Conservation (phyloP, 2,113 vertebrate species). For the Dendropsophus ebraccatus region DNA sequence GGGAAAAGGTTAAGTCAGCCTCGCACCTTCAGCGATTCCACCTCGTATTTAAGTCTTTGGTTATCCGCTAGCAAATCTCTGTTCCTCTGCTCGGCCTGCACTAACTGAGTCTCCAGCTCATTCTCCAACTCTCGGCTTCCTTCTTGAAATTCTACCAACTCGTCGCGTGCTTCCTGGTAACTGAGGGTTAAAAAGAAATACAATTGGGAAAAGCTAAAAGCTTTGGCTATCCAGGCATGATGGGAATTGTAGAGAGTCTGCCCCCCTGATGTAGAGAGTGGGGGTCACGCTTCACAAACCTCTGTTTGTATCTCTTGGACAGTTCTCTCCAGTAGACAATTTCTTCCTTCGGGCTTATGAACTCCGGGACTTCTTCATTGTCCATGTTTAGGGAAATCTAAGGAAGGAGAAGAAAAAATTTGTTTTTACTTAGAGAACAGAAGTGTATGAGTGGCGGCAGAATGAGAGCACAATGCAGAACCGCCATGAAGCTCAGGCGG, state of each 20-base stretch:
- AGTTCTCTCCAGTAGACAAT: conserved; percentile 94
- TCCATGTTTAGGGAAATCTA: conserved; percentile 91
- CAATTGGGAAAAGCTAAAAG: not conserved
- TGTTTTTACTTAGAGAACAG: no score
- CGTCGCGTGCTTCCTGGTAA: conserved; percentile 93
- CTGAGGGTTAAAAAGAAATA: conserved; percentile 65
- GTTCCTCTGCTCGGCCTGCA: conserved; percentile 92
- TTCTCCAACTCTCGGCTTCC: conserved; percentile 96
- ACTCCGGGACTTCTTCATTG: conserved; percentile 93
- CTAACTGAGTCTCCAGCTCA: conserved; percentile 93
- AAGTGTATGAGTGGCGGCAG: not conserved
- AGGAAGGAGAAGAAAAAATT: conserved; percentile 10
- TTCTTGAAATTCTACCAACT: conserved; percentile 97
- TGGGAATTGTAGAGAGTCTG: no score
- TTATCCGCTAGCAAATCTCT: conserved; percentile 93
- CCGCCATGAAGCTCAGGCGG: not conserved
- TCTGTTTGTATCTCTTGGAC: conserved; percentile 92
- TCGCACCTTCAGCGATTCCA: conserved; percentile 88
- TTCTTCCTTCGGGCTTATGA: conserved; percentile 94
- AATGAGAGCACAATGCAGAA: not conserved
- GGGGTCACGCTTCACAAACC: conserved; percentile 79
- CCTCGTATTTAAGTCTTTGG: conserved; percentile 91
- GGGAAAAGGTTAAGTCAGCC: not conserved
- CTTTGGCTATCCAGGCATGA: no score
- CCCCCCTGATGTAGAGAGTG: no score